Evolutionary conservation across 2,797 vertebrate genomes (phyloP).

Genomic region (Sylvilagus floridanus): DNA sequence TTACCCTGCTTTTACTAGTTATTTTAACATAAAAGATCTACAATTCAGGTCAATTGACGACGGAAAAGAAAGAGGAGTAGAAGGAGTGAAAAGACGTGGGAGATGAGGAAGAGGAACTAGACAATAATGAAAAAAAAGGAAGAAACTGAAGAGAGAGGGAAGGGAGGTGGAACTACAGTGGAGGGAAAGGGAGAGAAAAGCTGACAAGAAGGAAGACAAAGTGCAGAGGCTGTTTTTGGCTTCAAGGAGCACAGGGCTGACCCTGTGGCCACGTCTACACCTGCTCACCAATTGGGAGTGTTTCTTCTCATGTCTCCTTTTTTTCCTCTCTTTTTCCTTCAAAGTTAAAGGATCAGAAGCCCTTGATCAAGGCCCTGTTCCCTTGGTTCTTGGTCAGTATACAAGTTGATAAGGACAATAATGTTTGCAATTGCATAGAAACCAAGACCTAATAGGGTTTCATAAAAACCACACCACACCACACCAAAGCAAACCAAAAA

Average conservation of each 20-base stretch:
- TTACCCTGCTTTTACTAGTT: not conserved
- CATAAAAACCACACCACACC: not conserved
- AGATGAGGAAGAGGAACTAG: not conserved
- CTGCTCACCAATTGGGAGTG: not conserved
- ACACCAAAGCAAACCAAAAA: too few species aligned
- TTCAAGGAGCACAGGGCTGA: not conserved
- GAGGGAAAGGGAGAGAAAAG: not conserved
- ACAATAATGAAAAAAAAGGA: not conserved
- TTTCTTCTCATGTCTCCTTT: not conserved
- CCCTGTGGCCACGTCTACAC: not conserved
- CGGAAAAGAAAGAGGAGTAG: not conserved
- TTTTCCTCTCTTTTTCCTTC: not conserved
- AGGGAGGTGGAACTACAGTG: not conserved
- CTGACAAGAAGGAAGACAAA: not conserved
- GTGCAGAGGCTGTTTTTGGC: not conserved
- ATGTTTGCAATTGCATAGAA: not conserved
- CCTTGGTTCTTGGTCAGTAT: not conserved
- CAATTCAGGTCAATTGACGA: not conserved
- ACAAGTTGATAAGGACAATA: not conserved
- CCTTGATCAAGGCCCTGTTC: not conserved
- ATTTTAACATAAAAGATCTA: constrained; percentile 3
- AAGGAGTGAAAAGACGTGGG: not conserved
- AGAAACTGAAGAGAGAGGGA: not conserved
- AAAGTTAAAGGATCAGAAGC: not conserved
- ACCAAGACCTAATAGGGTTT: not conserved